These are phyloP conservation scores for Odontocerum albicorne DNA, from an alignment of 2,888 invertebrate species.

Conservation along the genomic window DNA sequence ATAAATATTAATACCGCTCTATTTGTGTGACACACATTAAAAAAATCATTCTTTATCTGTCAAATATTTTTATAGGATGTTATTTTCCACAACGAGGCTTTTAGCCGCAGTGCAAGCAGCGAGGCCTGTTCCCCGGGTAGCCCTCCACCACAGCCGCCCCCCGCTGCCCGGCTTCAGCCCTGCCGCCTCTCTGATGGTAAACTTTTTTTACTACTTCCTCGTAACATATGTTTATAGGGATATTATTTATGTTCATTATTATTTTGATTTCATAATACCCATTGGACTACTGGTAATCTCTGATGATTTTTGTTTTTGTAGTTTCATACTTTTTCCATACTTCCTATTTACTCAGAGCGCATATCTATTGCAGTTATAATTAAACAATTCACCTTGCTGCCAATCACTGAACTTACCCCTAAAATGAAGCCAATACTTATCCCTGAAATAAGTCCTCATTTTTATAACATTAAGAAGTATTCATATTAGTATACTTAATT, in stretches of 20 bases:
- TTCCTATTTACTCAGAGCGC: no score
- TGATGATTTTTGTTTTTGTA: not conserved
- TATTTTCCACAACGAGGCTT: slow-evolving; percentile 78
- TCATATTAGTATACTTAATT: no score
- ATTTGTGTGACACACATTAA: no score
- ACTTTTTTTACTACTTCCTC: not conserved
- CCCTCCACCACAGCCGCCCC: slow-evolving; percentile 24
- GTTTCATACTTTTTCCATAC: no score
- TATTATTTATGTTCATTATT: not conserved
- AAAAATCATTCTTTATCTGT: no score
- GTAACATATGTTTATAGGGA: slow-evolving; percentile 1
- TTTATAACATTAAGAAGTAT: no score
- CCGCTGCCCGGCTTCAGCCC: not conserved
- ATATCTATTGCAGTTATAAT: no score
- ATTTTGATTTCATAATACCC: not conserved
- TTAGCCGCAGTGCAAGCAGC: slow-evolving; percentile 60
- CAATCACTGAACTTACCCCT: no score
- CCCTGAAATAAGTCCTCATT: no score
- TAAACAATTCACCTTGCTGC: no score
- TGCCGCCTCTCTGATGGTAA: slow-evolving; percentile 31
- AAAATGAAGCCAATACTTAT: no score
- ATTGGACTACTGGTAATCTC: not conserved
- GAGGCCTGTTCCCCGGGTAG: slow-evolving; percentile 54
- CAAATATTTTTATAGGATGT: slow-evolving; percentile 64
- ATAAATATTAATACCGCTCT: no score